These are phyloP conservation scores for Mandrillus leucophaeus DNA, from an alignment of 2,113 vertebrate genomes.

Conservation along the genomic window DNA sequence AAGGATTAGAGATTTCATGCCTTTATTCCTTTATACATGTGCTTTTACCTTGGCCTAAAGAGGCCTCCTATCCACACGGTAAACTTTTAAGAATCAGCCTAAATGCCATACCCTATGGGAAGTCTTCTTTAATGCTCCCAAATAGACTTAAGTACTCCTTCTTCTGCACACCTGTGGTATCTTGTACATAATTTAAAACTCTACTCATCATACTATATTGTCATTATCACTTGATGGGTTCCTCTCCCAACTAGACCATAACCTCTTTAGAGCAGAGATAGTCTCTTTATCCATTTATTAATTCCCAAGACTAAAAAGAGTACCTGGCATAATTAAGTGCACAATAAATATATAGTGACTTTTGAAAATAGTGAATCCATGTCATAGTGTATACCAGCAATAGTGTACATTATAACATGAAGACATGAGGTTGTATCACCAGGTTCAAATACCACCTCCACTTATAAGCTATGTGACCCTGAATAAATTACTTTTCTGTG, in stretches of 20 bases:
- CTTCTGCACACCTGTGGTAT: neutral
- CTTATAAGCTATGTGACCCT: conserved; percentile 31
- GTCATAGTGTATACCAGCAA: neutral
- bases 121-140: neutral
- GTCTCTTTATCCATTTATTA: conserved; percentile 30
- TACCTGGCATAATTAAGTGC: conserved; percentile 27
- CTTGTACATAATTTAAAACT: neutral
- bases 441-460: conserved; percentile 23
- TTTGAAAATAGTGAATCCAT: conserved; percentile 18
- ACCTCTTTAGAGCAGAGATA: conserved; percentile 21
- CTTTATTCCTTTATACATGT: neutral
- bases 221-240: neutral
- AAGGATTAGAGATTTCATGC: neutral
- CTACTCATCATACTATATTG: neutral
- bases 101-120: neutral
- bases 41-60: neutral
- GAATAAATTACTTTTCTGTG: conserved; percentile 48
- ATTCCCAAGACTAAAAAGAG: conserved; percentile 27
- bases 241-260: neutral
- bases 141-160: neutral
- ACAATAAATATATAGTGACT: neutral
- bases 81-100: conserved; percentile 9
- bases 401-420: neutral
- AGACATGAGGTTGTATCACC: neutral
- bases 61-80: neutral